Conservation (phyloP, 2,888 invertebrate genomes). For the Stenichneumon culpator region DNA sequence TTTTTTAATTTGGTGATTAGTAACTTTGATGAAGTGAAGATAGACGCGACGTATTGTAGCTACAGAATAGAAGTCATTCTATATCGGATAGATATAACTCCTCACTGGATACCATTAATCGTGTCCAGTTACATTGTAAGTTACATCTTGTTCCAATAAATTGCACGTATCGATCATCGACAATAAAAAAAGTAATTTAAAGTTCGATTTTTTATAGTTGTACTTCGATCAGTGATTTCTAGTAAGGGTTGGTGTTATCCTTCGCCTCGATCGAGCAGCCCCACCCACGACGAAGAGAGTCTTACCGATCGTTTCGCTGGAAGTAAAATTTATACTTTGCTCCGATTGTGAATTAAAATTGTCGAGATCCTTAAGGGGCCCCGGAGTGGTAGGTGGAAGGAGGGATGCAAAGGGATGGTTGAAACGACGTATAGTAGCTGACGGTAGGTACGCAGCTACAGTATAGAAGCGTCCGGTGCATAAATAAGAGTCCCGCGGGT, state of each 20-base stretch:
- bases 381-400: neutral
- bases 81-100: too few species aligned
- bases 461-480: slow-evolving; percentile 67
- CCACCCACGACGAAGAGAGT: neutral
- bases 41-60: too few species aligned
- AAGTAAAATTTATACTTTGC: slow-evolving; percentile 48
- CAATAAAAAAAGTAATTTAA: neutral
- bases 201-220: neutral
- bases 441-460: slow-evolving; percentile 37
- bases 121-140: too few species aligned
- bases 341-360: slow-evolving; percentile 60
- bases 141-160: too few species aligned
- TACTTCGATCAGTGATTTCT: neutral
- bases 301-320: slow-evolving; percentile 16
- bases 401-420: slow-evolving; percentile 13
- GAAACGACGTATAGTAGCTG: slow-evolving; percentile 50
- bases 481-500: slow-evolving; percentile 70
- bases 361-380: slow-evolving; percentile 47
- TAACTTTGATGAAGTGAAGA: too few species aligned
- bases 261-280: neutral
- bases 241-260: neutral
- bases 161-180: neutral
- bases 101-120: too few species aligned
- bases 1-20: too few species aligned
- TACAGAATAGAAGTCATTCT: too few species aligned